A percentile compares a stretch with the other conserved stretches of the same genome.
Conservation (phyloP, 2,888 invertebrate species). For the Stenolophus ochropezus region DNA sequence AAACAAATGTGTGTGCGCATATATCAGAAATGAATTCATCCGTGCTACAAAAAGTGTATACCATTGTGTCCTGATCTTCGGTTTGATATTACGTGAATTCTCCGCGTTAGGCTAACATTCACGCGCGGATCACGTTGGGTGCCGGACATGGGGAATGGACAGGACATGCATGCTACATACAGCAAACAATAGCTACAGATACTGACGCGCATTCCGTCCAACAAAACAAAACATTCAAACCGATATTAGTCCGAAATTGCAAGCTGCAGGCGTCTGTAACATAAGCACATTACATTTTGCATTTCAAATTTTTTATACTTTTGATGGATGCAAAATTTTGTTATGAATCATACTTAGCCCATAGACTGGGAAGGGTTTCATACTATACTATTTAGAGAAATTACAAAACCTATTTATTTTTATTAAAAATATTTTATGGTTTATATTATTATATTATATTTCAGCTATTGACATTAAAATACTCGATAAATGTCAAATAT, state of each 20-base stretch:
- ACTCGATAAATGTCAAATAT: no score
- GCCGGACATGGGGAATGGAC: not conserved
- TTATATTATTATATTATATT: no score
- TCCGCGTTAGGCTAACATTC: constrained; percentile 1
- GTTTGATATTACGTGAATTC: constrained; percentile 10
- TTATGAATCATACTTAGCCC: not conserved
- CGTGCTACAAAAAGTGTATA: not conserved
- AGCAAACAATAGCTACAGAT: constrained; percentile 35
- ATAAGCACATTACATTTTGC: constrained; percentile 32
- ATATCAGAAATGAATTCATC: constrained; percentile 23
- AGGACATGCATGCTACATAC: constrained; percentile 30
- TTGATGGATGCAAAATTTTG: not conserved
- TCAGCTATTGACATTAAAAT: no score
- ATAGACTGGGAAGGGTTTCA: not conserved
- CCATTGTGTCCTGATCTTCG: constrained; percentile 5
- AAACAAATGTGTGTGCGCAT: not conserved
- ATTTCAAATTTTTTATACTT: constrained; percentile 11
- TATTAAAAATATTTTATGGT: no score
- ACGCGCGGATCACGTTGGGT: not conserved
- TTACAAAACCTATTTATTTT: not conserved
- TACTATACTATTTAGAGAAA: not conserved
- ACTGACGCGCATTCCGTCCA: constrained; percentile 30
- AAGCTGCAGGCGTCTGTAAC: constrained; percentile 39
- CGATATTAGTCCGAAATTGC: constrained; percentile 30
- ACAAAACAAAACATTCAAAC: constrained; percentile 31